These are phyloP conservation scores for Hipposideros armiger DNA, from an alignment of 2,113 vertebrate species.

Conservation along the genomic window DNA sequence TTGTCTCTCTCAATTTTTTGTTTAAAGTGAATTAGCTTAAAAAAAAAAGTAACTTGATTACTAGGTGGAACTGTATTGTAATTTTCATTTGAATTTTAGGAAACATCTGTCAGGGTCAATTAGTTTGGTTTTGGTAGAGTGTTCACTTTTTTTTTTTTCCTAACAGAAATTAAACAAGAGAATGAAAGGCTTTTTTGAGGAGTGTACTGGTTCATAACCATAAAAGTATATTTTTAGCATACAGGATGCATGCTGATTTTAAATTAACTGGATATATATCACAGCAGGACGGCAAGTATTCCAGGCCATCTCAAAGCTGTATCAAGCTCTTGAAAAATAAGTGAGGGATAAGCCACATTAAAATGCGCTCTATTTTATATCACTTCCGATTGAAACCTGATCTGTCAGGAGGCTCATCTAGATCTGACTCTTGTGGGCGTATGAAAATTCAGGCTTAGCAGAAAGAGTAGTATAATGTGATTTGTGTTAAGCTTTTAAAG, in stretches of 20 bases:
- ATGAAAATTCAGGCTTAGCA: conserved; percentile 13
- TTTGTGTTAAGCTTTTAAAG: conserved; percentile 50
- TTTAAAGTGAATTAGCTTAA: background rate
- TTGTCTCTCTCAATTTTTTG: background rate
- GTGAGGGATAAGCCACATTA: background rate
- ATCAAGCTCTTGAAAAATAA: conserved; percentile 56
- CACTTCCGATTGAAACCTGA: conserved; percentile 64
- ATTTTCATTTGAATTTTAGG: background rate
- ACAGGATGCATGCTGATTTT: background rate
- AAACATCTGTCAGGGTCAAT: background rate
- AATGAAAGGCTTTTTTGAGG: background rate
- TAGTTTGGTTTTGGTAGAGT: background rate
- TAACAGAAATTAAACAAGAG: background rate
- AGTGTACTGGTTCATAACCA: background rate
- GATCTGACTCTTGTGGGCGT: background rate
- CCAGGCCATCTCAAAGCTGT: conserved; percentile 20
- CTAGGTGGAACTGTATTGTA: background rate
- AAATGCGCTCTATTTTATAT: conserved; percentile 49
- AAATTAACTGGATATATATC: conserved; percentile 43
- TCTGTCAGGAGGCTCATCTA: conserved; percentile 34
- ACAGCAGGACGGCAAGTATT: background rate
- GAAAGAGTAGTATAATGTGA: background rate
- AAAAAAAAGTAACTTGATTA: background rate
- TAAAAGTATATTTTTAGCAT: background rate
- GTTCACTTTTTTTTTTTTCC: background rate